Conservation (phyloP, 1,140 invertebrate species). For the Panagrolaimus sp. region DNA sequence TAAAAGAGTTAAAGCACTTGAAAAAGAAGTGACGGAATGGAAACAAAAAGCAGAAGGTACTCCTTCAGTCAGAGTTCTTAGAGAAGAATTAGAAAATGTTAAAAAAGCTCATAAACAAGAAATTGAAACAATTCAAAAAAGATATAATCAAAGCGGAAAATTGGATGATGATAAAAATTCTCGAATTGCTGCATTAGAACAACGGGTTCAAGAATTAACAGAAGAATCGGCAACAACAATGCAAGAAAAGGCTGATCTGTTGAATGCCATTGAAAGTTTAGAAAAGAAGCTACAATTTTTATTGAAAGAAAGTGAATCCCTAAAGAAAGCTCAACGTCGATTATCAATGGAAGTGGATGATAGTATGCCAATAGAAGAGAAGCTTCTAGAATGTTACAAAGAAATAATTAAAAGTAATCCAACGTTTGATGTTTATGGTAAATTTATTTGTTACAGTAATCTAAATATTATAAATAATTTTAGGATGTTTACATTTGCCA, state of each 20-base stretch:
- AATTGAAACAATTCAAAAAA: slow-evolving; percentile 15
- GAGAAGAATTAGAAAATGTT: slow-evolving; percentile 32
- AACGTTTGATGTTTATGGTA: slow-evolving; percentile 5
- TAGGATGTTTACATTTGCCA: background rate
- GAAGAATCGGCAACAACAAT: slow-evolving; percentile 29
- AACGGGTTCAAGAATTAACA: slow-evolving; percentile 31
- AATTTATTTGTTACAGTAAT: background rate
- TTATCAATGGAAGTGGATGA: slow-evolving; percentile 12
- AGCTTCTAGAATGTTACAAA: background rate
- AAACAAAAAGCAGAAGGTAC: slow-evolving; percentile 38
- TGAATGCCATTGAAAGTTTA: slow-evolving; percentile 25
- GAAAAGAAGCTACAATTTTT: slow-evolving; percentile 18
- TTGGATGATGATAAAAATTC: slow-evolving; percentile 29
- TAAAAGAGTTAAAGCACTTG: slow-evolving; percentile 38
- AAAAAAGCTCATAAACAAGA: slow-evolving; percentile 34
- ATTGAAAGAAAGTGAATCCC: background rate
- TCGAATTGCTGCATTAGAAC: slow-evolving; percentile 30
- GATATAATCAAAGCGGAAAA: slow-evolving; percentile 21
- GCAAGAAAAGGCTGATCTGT: slow-evolving; percentile 25
- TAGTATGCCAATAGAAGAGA: background rate
- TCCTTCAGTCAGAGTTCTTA: slow-evolving; percentile 28
- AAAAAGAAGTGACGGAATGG: slow-evolving; percentile 26
- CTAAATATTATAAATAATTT: background rate
- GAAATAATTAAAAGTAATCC: background rate
- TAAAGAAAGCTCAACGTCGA: slow-evolving; percentile 2